A percentile compares a stretch with the other conserved stretches of the same genome.
phyloP scores from a whole-genome alignment of 2,888 invertebrate species.

The Neoitamus cyanurus region DNA sequence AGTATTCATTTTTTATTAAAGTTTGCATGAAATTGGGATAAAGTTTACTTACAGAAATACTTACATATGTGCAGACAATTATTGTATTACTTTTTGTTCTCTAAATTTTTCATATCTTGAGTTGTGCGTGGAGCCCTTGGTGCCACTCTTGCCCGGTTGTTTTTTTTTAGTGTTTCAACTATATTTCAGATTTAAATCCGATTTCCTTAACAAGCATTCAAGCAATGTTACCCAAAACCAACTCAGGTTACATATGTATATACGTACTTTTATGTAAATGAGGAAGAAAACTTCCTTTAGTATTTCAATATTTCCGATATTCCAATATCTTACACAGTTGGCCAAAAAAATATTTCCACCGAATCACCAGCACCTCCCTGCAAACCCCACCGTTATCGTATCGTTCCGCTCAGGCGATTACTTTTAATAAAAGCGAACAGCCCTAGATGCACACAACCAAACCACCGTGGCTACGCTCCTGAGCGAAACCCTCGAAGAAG shows the following conservation, averaged over 20 bases:
- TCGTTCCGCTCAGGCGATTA: constrained; percentile 1
- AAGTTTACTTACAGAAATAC: too few species aligned
- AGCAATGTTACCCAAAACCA: too few species aligned
- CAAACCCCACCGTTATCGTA: not conserved
- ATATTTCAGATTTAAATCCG: too few species aligned
- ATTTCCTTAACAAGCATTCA: too few species aligned
- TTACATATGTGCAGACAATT: too few species aligned
- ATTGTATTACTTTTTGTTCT: too few species aligned
- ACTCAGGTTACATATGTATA: not conserved
- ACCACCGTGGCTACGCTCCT: not conserved
- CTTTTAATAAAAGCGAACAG: not conserved
- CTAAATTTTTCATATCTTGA: too few species aligned
- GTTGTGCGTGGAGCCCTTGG: too few species aligned
- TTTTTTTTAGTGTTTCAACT: too few species aligned
- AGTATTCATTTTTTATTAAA: too few species aligned
- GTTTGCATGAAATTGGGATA: too few species aligned
- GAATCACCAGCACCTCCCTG: not conserved
- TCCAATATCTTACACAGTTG: not conserved
- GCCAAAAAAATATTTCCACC: not conserved
- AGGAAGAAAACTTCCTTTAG: not conserved
- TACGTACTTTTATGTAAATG: not conserved
- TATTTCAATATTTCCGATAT: not conserved
- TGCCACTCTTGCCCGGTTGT: too few species aligned
- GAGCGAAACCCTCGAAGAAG: not conserved
- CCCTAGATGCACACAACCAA: not conserved